phyloP scores from a whole-genome alignment of 2,888 invertebrate genomes.

The Iphiclides podalirius region DNA sequence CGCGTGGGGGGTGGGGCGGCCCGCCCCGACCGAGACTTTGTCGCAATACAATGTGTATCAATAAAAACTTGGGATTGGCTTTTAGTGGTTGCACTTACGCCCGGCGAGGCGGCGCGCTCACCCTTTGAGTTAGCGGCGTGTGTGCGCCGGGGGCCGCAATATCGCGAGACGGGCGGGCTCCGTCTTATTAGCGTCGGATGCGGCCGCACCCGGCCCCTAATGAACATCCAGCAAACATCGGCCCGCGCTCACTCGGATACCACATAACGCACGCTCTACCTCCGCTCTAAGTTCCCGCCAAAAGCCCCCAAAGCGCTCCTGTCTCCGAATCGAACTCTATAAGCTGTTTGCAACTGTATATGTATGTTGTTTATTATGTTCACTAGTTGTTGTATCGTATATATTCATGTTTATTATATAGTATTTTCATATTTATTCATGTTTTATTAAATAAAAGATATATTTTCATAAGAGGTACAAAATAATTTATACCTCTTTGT shows the following conservation, averaged over 20 bases:
- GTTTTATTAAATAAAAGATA: too few relatives aligned
- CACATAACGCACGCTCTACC: constrained; percentile 12
- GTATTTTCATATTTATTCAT: too few relatives aligned
- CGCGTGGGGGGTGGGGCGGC: constrained; percentile 70
- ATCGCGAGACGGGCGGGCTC: constrained; percentile 57
- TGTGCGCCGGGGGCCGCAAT: constrained; percentile 38
- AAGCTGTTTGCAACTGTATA: too few relatives aligned
- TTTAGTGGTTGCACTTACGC: constrained; percentile 81
- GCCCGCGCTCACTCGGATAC: constrained; percentile 11
- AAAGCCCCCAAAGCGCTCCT: too few relatives aligned
- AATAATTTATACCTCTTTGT: too few relatives aligned
- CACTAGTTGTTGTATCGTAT: too few relatives aligned
- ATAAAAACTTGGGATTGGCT: constrained; percentile 81
- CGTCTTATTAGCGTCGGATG: constrained; percentile 28
- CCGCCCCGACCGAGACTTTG: constrained; percentile 76
- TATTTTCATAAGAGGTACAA: too few relatives aligned
- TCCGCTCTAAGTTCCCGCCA: not conserved
- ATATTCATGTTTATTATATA: too few relatives aligned
- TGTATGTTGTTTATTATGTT: too few relatives aligned
- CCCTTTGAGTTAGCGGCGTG: constrained; percentile 75
- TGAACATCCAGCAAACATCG: constrained; percentile 22
- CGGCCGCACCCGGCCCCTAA: constrained; percentile 13
- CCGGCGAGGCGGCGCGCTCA: constrained; percentile 78
- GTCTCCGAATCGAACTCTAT: not conserved
- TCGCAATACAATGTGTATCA: constrained; percentile 81